phyloP scores from a whole-genome alignment of 2,888 invertebrate species.

The Stenodema calcarata region DNA sequence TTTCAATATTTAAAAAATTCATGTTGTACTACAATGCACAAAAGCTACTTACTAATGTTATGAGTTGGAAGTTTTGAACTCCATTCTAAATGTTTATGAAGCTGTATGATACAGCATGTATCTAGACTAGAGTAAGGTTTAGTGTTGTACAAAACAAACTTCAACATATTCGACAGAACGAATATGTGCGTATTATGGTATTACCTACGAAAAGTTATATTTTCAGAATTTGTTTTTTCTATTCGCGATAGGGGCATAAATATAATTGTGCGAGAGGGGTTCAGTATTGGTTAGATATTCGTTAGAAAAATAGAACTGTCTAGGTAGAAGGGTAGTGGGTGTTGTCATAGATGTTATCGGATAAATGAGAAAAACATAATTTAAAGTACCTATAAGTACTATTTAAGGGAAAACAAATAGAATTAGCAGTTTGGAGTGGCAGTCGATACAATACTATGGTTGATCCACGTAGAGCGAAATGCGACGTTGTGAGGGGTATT shows the following conservation, averaged over 20 bases:
- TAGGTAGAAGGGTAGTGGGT: constrained; percentile 37
- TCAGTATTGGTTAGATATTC: constrained; percentile 7
- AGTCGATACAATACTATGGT: background rate
- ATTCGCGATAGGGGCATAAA: background rate
- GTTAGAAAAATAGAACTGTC: constrained; percentile 30
- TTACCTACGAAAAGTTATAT: constrained; percentile 13
- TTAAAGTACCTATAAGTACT: background rate
- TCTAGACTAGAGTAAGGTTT: background rate
- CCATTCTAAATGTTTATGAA: background rate
- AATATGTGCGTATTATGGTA: no score
- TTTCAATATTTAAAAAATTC: no score
- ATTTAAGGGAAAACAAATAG: background rate
- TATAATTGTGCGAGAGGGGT: background rate
- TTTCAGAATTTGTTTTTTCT: constrained; percentile 31
- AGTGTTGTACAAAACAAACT: background rate
- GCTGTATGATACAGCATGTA: background rate
- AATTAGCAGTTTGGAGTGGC: background rate
- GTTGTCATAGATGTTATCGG: constrained; percentile 30
- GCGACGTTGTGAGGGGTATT: no score
- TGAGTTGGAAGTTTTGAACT: background rate
- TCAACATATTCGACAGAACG: background rate
- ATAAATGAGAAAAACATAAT: constrained; percentile 30
- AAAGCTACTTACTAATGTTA: no score
- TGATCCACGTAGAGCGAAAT: no score
- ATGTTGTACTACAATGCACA: background rate